Base-by-base conservation (phyloP, 2,888 invertebrate species). In the Cheilosia variabilis region DNA sequence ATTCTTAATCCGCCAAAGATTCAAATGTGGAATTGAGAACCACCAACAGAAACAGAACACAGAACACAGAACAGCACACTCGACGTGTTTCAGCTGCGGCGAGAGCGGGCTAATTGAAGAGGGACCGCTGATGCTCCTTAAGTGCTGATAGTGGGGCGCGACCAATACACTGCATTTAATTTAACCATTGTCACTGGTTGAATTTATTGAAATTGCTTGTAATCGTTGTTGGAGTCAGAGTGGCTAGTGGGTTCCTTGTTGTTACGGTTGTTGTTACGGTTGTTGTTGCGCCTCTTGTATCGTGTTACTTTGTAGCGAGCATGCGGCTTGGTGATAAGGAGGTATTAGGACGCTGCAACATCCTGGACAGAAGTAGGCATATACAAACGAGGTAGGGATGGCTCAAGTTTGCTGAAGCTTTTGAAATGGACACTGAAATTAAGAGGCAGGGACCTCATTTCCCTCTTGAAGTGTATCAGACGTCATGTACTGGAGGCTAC, bases 121-220 rank as follows among this genome's bases (percentile, higher is more conserved):
- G 62, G 68, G 37, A 62, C 53, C 55, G 19, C 24, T 19, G 65
- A 15, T 19, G 50, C 15, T 55, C 41, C 43, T 63, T 50, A 66
- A 76, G 73, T 75, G 84, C 60, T 62, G 84, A 80, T 86, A 81
- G 86, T 52, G 66, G 62, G 81, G 86, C 71, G 86, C 76, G 81
- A 72, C 81, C 86, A 76, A 55, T 57, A 68, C 57, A 22, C 66
- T 81, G 81, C 81, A 72, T 80, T 86, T 80, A 80, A 80, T 86
- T 86, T 80, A 86, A 77, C 45, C 86, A 77, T 86, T 86, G 81
- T 86, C 86, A 72, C 86, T 81, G 77, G 86, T 62, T 72, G 27
- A 62, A 86, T 86, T 86, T 86, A 86, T 86, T 86, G 76, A 77
- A 86, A 86, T 81, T 86, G 72, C 76, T 76, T 77, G 81, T 86